Conservation (phyloP, 1,140 invertebrate species). For the Drosophila mojavensis region DNA sequence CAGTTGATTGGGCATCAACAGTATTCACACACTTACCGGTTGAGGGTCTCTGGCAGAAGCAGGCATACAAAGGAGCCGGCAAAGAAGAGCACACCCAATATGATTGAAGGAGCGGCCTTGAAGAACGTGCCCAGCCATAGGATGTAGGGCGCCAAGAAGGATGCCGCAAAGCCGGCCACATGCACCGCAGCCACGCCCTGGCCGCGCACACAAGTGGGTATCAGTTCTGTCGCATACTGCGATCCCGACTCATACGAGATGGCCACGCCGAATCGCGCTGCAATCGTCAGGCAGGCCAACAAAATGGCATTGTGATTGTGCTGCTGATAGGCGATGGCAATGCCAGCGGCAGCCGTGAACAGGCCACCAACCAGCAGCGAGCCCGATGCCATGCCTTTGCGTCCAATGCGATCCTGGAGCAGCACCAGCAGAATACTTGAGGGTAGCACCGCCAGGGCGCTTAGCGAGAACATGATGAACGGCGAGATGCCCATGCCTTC, state of each 20-base stretch:
- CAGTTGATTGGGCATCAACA: background rate
- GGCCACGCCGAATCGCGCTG: slow-evolving; percentile 87
- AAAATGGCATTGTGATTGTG: slow-evolving; percentile 82
- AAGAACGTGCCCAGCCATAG: slow-evolving; percentile 85
- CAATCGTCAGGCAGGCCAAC: slow-evolving; percentile 85
- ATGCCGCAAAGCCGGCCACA: slow-evolving; percentile 86
- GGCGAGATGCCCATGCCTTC: slow-evolving; percentile 86
- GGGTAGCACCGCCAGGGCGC: slow-evolving; percentile 86
- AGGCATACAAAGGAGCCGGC: slow-evolving; percentile 86
- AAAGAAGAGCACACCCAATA: slow-evolving; percentile 86
- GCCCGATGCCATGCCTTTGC: slow-evolving; percentile 86
- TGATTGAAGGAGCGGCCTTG: slow-evolving; percentile 85
- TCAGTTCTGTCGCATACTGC: slow-evolving; percentile 88
- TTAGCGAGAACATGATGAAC: slow-evolving; percentile 86
- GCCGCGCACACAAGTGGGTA: slow-evolving; percentile 88
- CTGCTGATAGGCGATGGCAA: slow-evolving; percentile 80
- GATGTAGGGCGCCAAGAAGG: slow-evolving; percentile 86
- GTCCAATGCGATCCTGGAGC: slow-evolving; percentile 86
- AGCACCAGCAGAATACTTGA: slow-evolving; percentile 86
- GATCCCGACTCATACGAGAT: slow-evolving; percentile 88
- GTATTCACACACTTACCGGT: slow-evolving; percentile 68
- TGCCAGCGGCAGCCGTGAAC: slow-evolving; percentile 84
- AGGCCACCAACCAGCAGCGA: slow-evolving; percentile 85
- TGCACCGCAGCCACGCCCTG: slow-evolving; percentile 86
- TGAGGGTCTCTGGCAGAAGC: slow-evolving; percentile 87